These are phyloP conservation scores for Circaetus cinerascens DNA, from an alignment of 2,113 vertebrate genomes.

Conservation along the genomic window DNA sequence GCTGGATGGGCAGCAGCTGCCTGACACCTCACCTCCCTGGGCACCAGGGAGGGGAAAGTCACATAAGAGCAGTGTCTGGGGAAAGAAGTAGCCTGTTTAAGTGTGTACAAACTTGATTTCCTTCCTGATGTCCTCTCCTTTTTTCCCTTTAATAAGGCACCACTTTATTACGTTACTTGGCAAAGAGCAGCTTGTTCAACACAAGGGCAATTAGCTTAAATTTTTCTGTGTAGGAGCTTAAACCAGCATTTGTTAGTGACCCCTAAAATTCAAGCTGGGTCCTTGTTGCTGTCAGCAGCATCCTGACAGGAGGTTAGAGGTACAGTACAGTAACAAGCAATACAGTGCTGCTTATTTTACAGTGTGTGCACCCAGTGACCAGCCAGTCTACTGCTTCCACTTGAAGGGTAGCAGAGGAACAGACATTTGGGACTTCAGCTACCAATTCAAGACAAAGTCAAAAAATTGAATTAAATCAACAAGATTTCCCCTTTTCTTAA, in stretches of 20 bases:
- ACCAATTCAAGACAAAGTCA: background rate
- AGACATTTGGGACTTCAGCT: background rate
- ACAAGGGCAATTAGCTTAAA: background rate
- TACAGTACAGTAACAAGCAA: background rate
- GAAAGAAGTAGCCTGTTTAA: background rate
- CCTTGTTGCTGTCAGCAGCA: background rate
- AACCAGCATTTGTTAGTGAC: background rate
- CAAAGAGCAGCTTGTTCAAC: background rate
- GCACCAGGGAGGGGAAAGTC: background rate
- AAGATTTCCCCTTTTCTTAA: background rate
- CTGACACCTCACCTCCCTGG: fast-evolving
- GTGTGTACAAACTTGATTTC: background rate
- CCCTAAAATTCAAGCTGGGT: background rate
- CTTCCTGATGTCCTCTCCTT: background rate
- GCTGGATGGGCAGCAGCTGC: background rate
- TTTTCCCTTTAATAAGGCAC: background rate
- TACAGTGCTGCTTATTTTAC: background rate
- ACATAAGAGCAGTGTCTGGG: background rate
- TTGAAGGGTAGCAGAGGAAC: background rate
- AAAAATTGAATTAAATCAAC: background rate
- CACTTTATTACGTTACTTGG: fast-evolving
- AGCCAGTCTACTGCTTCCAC: background rate
- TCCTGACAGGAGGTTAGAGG: background rate
- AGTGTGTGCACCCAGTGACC: fast-evolving
- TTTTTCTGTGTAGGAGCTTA: background rate